A percentile compares a stretch with the other conserved stretches of the same genome.
Evolutionary conservation across 2,113 vertebrate species (phyloP).

Genomic region (Clinocottus analis): DNA sequence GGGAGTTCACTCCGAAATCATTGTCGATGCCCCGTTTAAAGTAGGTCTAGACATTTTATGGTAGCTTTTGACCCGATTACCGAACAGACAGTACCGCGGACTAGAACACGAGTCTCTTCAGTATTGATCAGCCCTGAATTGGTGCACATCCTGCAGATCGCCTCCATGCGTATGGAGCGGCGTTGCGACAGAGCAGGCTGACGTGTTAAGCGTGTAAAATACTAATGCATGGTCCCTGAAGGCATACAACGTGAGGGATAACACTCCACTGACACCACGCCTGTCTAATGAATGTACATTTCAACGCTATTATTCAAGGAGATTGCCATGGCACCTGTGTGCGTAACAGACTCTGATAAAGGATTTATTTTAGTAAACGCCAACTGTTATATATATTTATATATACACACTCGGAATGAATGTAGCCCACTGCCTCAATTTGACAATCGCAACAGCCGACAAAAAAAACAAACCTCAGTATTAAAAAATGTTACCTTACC

Average conservation of each 20-base stretch:
- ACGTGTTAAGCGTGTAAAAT: slow-evolving; percentile 30
- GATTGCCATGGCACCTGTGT: not conserved
- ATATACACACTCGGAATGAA: not conserved
- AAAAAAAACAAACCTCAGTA: too few species aligned
- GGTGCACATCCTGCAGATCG: slow-evolving; percentile 22
- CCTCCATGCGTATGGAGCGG: not conserved
- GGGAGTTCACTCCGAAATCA: not conserved
- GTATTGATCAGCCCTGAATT: slow-evolving; percentile 16
- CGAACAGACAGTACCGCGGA: not conserved
- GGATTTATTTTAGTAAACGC: not conserved
- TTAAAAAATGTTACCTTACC: slow-evolving; percentile 56
- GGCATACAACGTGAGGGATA: not conserved
- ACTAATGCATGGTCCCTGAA: slow-evolving; percentile 4
- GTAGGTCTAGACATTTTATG: not conserved
- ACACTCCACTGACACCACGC: not conserved
- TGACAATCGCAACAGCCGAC: not conserved
- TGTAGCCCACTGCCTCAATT: slow-evolving; percentile 18
- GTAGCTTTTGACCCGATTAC: not conserved
- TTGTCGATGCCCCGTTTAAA: not conserved
- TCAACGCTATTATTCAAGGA: not conserved
- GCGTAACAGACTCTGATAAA: slow-evolving; percentile 38
- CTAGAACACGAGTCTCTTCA: slow-evolving; percentile 1
- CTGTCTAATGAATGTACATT: not conserved
- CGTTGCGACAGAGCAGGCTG: slow-evolving; percentile 7
- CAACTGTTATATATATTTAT: not conserved